Evolutionary conservation across 2,113 vertebrate species (phyloP).

Genomic region (Semnopithecus entellus): DNA sequence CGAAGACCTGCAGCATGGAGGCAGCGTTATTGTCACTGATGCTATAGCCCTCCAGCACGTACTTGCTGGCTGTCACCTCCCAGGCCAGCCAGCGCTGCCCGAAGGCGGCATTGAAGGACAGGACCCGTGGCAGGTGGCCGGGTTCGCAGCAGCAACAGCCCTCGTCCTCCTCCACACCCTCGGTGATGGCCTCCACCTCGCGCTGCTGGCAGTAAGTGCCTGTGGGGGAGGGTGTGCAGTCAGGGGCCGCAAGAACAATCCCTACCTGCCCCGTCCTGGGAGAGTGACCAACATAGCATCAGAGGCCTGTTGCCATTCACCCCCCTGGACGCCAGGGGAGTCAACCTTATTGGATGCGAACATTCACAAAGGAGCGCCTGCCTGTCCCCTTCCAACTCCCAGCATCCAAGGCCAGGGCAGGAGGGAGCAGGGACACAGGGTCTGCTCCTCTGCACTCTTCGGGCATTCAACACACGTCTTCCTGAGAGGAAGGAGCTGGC

Average conservation of each 20-base stretch:
- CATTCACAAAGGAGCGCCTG: fast-evolving
- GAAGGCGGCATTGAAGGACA: constrained; percentile 94
- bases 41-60: constrained; percentile 94
- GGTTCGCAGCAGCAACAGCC: constrained; percentile 96
- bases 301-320: neutral
- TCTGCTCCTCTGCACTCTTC: neutral
- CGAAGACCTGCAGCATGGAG: constrained; percentile 95
- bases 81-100: constrained; percentile 96
- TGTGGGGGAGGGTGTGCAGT: constrained; percentile 21
- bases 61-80: constrained; percentile 95
- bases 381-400: neutral
- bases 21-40: constrained; percentile 95
- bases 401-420: neutral
- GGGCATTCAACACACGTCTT: fast-evolving
- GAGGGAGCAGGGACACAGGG: no score
- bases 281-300: fast-evolving
- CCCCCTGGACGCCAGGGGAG: fast-evolving
- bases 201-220: constrained; percentile 95
- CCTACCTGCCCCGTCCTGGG: neutral
- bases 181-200: constrained; percentile 95
- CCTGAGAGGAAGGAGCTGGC: neutral
- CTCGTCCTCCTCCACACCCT: constrained; percentile 94
- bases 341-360: fast-evolving
- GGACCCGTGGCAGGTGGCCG: constrained; percentile 91
- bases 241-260: neutral